Conservation (phyloP, 2,113 vertebrate species). For the Neodontobutis hainanensis region DNA sequence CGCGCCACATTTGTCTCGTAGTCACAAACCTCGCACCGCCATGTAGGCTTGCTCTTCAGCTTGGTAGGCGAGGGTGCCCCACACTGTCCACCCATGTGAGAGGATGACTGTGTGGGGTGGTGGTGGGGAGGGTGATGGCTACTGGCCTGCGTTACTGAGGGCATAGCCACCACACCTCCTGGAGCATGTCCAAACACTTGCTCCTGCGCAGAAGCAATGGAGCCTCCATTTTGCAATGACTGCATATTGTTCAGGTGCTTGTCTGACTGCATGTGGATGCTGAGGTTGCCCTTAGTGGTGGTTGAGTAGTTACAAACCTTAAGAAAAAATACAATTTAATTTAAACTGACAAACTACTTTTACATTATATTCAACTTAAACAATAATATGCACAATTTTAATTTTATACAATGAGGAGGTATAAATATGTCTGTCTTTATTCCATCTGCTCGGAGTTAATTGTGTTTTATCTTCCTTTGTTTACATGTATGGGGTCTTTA, state of each 20-base stretch:
- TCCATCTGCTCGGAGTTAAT: no score
- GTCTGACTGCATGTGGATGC: conserved; percentile 99
- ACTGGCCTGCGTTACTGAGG: conserved; percentile 80
- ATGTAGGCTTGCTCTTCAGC: conserved; percentile 97
- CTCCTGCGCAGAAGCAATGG: conserved; percentile 80
- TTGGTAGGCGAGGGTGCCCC: conserved; percentile 96
- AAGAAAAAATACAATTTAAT: not conserved
- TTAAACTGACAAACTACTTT: no score
- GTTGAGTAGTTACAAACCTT: conserved; percentile 99
- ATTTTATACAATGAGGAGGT: no score
- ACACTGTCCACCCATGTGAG: conserved; percentile 87
- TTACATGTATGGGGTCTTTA: conserved; percentile 1
- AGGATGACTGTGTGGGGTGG: conserved; percentile 80
- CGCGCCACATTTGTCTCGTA: conserved; percentile 98
- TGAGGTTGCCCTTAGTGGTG: conserved; percentile 99
- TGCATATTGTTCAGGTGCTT: conserved; percentile 99
- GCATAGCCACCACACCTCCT: conserved; percentile 83
- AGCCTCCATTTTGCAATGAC: conserved; percentile 94
- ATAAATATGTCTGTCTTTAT: no score
- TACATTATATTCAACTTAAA: no score
- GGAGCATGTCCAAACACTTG: conserved; percentile 92
- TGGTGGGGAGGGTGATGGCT: conserved; percentile 81
- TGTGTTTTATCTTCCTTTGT: no score
- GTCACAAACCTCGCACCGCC: conserved; percentile 98
- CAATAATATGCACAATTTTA: no score